Evolutionary conservation across 53 echinoderm and acorn worm species (phyloP).

Genomic region (Echinometra lucunter): DNA sequence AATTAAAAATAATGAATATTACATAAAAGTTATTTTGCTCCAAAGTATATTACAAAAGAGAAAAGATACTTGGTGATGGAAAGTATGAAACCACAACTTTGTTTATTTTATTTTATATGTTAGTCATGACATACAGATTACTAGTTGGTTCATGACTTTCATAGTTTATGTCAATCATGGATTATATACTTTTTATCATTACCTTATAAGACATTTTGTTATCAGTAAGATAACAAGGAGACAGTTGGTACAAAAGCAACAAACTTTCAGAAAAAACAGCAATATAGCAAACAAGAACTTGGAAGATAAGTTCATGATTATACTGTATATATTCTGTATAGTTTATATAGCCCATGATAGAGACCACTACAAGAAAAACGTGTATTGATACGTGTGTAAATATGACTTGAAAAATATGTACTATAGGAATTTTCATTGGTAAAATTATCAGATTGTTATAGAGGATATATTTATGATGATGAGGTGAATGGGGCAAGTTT

Average conservation of each 20-base stretch:
- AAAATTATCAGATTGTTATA: conserved; percentile 34
- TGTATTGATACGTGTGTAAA: conserved; percentile 23
- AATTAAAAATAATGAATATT: no score
- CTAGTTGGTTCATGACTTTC: no score
- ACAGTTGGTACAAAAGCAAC: background rate
- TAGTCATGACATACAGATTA: no score
- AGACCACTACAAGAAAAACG: background rate
- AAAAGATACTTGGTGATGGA: no score
- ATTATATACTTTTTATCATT: background rate
- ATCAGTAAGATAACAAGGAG: background rate
- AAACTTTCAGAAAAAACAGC: conserved; percentile 52
- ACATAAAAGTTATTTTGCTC: no score
- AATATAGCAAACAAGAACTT: conserved; percentile 44
- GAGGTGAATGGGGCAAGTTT: background rate
- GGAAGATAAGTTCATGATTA: background rate
- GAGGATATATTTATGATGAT: conserved; percentile 19
- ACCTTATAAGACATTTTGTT: conserved; percentile 18
- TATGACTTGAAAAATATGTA: conserved; percentile 50
- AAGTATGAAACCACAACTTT: no score
- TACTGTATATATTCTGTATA: conserved; percentile 53
- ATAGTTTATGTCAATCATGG: background rate
- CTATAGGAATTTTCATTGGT: conserved; percentile 21
- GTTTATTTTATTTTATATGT: no score
- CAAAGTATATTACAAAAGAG: no score
- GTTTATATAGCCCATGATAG: conserved; percentile 45